Base-by-base conservation (phyloP, 2,113 vertebrate species). In the Elephas maximus region DNA sequence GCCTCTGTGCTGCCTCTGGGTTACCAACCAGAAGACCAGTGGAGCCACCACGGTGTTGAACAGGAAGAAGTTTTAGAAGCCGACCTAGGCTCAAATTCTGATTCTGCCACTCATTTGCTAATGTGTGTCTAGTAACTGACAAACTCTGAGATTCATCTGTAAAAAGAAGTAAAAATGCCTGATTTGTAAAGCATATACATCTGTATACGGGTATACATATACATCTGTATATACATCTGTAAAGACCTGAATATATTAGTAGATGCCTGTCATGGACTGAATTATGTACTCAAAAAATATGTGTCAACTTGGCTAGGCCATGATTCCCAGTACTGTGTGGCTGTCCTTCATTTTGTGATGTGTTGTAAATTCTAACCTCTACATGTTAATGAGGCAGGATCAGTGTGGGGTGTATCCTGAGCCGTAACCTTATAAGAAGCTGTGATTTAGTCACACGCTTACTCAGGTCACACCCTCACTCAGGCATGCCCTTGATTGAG, bases 61-160 rank as follows among this genome's bases (percentile, higher is more conserved):
- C 37, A 37, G 37, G n/a, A 73, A 96, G 33, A 62, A 60, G 26
- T 37, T 79, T 84, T 67, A 87, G 83, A 93, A 92, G 45, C 51
- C 30, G 44, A 88, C 65, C 17, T 60, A 37, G 71, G 77, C 24
- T 95, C 63, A 92, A 86, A 83, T 93, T 94, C 65, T 95, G 85
- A 41, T 93, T 79, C 33, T 89, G 37, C 53, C 21, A 57, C 41
- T 95, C 65, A 63, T 53, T 76, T 92, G 41, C 76, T 95, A 60
- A 76, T 80, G 53, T 45, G 30, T 69, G 76, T 51, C 81, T 82
- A 69, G 41, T 82, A 87, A 84, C 44, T 44, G 78, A 77, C 45
- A 88, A 92, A 63, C 21, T 83, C 69, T 53, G 53, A 91, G 41
- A 90, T 14, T 91, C 53, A 71, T 48, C 8, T 44, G 17, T 79